Base-by-base conservation (phyloP, 2,888 invertebrate genomes). In the Drosophila paranaensis region DNA sequence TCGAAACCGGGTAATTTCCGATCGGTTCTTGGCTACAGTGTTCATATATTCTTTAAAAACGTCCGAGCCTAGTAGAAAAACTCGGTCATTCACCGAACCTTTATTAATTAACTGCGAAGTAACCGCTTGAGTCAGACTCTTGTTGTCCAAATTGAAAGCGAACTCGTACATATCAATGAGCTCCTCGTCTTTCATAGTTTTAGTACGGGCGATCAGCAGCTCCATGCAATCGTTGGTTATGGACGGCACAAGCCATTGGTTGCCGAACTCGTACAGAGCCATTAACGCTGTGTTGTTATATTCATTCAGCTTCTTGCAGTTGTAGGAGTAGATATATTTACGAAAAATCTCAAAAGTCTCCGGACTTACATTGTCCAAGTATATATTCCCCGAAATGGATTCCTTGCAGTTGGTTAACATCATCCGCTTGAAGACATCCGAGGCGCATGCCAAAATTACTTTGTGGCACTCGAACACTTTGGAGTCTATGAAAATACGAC, bases 331-430 rank as follows among this genome's bases (percentile, higher is more conserved):
- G 13, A 30, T 51, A 37, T 64, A 74, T 5, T 43, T 16, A 9
- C 45, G 55, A 30, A 74, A 71, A 30, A 60, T 77, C n/a, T 71
- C 56, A 13, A 74, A 77, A 6, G 14, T 42, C 2, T 66, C 58
- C 5, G 50, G 33, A 8, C 60, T 30, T 9, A 78, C 54, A n/a
- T 61, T 20, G 0, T 35, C 4, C 2, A 74, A 40, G 3, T 2
- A 13, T 3, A 78, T 14, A 5, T 74, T 20, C 0, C 79, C 61
- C 6, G 51, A 58, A 20, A 27, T 11, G 4, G 65, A 37, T 39
- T 77, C 77, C 11, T 50, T 51, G 0, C 60, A 74, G 4, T 64
- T 25, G 10, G 16, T 33, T 13, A 74, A 56, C 46, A 48, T 30
- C 46, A 58, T 51, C 16, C 39, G 33, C 13, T 72, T 77, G 6